These are phyloP conservation scores for Crax fasciolata DNA, from an alignment of 2,797 vertebrate species.

Conservation along the genomic window DNA sequence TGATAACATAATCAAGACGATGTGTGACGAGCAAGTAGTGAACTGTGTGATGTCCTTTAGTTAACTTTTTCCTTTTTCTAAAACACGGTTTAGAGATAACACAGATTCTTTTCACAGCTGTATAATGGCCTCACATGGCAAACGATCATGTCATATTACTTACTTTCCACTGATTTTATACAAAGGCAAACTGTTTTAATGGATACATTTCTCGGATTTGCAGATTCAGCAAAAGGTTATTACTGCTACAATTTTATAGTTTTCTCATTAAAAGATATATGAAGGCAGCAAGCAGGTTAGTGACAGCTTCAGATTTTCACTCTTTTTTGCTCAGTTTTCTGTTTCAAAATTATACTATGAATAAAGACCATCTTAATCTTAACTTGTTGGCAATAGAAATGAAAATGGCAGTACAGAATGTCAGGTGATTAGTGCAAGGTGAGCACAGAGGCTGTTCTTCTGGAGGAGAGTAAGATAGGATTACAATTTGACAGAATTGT, in stretches of 20 bases:
- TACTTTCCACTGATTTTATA: background rate
- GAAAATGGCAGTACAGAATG: background rate
- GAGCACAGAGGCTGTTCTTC: background rate
- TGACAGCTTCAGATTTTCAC: background rate
- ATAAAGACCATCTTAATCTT: background rate
- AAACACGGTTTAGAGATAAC: background rate
- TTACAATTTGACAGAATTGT: background rate
- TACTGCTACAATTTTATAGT: background rate
- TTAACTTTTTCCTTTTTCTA: background rate
- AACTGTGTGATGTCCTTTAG: background rate
- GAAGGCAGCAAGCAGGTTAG: background rate
- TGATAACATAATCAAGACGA: background rate
- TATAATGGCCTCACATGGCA: background rate
- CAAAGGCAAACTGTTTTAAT: background rate
- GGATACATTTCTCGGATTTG: background rate
- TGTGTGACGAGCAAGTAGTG: background rate
- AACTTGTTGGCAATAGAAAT: background rate
- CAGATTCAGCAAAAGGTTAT: background rate
- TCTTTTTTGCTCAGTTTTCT: background rate
- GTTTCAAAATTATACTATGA: background rate
- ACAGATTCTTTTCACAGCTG: background rate
- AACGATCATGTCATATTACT: background rate
- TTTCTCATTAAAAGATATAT: background rate
- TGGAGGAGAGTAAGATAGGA: background rate
- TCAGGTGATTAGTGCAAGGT: background rate